phyloP scores from a whole-genome alignment of 2,888 invertebrate genomes.

The Galerucella calmariensis region DNA sequence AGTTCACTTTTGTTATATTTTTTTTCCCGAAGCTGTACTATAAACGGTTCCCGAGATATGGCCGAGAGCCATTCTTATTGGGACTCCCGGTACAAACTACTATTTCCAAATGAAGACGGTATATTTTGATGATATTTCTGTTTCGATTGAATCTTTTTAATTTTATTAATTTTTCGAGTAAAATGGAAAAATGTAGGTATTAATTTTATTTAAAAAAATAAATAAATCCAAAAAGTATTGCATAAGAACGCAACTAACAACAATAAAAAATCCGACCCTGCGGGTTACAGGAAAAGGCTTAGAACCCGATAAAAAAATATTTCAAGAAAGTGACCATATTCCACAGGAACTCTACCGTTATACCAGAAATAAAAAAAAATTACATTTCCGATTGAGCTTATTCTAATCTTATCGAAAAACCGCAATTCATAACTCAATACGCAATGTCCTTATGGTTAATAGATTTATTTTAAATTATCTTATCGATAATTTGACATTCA shows the following conservation, averaged over 20 bases:
- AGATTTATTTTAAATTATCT: not conserved
- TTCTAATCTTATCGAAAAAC: not conserved
- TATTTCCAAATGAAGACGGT: too few relatives aligned
- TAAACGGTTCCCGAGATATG: too few relatives aligned
- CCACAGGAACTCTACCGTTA: not conserved
- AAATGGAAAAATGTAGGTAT: too few relatives aligned
- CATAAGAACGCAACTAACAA: too few relatives aligned
- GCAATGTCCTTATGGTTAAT: not conserved
- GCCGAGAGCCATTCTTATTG: too few relatives aligned
- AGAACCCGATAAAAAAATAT: not conserved
- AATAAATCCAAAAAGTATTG: not conserved
- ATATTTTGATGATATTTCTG: too few relatives aligned
- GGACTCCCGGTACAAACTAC: too few relatives aligned
- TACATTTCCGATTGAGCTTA: not conserved
- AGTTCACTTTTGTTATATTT: too few relatives aligned
- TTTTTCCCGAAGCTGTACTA: too few relatives aligned
- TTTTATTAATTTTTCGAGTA: too few relatives aligned
- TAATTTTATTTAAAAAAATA: not conserved
- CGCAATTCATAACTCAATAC: conserved; percentile 9
- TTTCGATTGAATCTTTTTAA: too few relatives aligned
- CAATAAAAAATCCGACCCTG: not conserved
- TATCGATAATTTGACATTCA: not conserved
- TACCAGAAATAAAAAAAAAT: not conserved
- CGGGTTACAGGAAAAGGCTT: not conserved
- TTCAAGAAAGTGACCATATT: not conserved